Conservation (phyloP, 1,140 invertebrate species). For the Drosophila willistoni region DNA sequence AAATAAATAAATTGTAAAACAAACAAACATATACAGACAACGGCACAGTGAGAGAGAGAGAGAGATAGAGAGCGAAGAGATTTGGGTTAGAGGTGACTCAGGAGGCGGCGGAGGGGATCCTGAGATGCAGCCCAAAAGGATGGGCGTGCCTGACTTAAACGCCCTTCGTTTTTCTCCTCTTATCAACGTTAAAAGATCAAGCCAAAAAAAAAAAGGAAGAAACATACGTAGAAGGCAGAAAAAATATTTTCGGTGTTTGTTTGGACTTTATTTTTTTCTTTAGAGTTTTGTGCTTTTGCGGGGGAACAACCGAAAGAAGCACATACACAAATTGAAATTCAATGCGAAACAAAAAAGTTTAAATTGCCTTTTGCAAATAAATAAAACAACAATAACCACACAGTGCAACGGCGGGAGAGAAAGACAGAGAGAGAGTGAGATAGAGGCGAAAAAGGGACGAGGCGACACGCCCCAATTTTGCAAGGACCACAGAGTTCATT, state of each 20-base stretch:
- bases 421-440: constrained; percentile 27
- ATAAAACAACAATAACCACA: constrained; percentile 52
- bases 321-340: constrained; percentile 80
- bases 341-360: constrained; percentile 71
- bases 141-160: constrained; percentile 11
- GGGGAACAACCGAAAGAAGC: constrained; percentile 16
- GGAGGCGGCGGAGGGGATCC: not conserved
- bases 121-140: constrained; percentile 5
- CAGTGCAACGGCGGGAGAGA: constrained; percentile 17
- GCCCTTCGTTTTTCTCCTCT: constrained; percentile 9
- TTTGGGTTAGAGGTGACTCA: not conserved
- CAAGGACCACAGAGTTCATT: constrained; percentile 44
- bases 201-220: constrained; percentile 1
- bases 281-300: constrained; percentile 41
- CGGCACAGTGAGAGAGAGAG: not conserved
- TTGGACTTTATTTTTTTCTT: constrained; percentile 14
- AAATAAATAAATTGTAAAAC: constrained; percentile 24
- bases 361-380: constrained; percentile 80
- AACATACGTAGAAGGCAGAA: constrained; percentile 25
- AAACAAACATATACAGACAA: constrained; percentile 24
- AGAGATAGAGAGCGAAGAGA: not conserved
- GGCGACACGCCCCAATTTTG: constrained; percentile 47
- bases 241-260: not conserved
- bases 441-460: constrained; percentile 43
- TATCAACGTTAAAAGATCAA: constrained; percentile 14